phyloP scores from a whole-genome alignment of 2,888 invertebrate genomes.

The Drosophila borealis region DNA sequence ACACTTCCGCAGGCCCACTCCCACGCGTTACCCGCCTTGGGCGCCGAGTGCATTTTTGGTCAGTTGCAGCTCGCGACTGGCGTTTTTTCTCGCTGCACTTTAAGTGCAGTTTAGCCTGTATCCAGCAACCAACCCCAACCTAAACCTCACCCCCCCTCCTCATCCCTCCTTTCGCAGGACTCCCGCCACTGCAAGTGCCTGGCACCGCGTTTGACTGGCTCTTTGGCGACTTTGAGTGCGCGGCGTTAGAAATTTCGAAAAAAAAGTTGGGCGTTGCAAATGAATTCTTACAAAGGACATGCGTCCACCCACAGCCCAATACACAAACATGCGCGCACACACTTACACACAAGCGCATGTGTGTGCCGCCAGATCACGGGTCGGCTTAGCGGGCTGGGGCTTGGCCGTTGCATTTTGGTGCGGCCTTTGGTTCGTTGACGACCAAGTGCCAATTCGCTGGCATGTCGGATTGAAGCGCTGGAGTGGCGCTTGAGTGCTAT shows the following conservation, averaged over 20 bases:
- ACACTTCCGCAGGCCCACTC: slow-evolving; percentile 14
- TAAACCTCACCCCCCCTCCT: background rate
- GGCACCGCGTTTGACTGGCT: slow-evolving; percentile 34
- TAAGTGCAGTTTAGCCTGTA: slow-evolving; percentile 78
- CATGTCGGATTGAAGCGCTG: slow-evolving; percentile 71
- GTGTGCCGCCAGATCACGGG: background rate
- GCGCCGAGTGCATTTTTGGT: slow-evolving; percentile 78
- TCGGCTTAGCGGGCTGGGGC: background rate
- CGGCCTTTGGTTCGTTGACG: slow-evolving; percentile 76
- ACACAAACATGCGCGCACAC: slow-evolving; percentile 20
- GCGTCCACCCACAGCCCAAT: slow-evolving; percentile 35
- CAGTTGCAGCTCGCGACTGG: slow-evolving; percentile 69
- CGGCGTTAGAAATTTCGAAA: slow-evolving; percentile 79
- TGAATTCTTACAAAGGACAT: slow-evolving; percentile 77
- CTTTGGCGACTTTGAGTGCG: slow-evolving; percentile 75
- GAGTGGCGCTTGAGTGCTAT: slow-evolving; percentile 75
- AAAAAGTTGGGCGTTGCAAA: slow-evolving; percentile 78
- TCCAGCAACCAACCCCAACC: background rate
- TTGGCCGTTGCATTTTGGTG: slow-evolving; percentile 68
- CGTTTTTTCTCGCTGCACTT: slow-evolving; percentile 81
- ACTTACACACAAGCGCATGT: slow-evolving; percentile 29
- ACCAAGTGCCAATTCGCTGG: slow-evolving; percentile 74
- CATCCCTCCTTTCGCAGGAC: slow-evolving; percentile 14
- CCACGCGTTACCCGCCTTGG: slow-evolving; percentile 41
- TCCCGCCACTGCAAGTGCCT: slow-evolving; percentile 8